Percentiles rank a stretch among this genome's conserved stretches.
These are phyloP conservation scores for Tetragonisca angustula DNA, from an alignment of 2,888 invertebrate genomes.

Conservation along the genomic window DNA sequence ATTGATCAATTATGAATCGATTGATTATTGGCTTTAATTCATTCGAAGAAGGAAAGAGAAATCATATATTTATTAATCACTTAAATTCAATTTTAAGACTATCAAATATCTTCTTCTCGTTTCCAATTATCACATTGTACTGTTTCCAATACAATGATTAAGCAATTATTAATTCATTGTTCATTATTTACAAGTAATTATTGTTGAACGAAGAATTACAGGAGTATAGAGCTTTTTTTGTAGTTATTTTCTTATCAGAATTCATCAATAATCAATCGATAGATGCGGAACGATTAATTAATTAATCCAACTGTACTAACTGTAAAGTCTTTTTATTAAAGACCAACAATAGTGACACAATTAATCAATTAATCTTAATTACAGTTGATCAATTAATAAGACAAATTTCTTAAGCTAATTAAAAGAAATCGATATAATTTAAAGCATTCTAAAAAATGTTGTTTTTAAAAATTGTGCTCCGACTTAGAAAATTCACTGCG, in stretches of 20 bases:
- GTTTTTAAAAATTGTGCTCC: slow-evolving; percentile 45
- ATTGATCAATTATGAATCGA: slow-evolving; percentile 34
- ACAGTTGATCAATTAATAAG: slow-evolving; percentile 26
- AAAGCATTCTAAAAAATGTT: slow-evolving; percentile 43
- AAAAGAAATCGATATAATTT: slow-evolving; percentile 25
- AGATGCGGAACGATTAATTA: slow-evolving; percentile 32
- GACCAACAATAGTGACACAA: slow-evolving; percentile 48
- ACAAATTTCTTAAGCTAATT: slow-evolving; percentile 28
- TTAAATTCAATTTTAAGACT: background rate
- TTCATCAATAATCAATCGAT: slow-evolving; percentile 19
- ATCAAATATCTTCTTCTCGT: background rate
- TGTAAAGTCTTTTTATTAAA: slow-evolving; percentile 42
- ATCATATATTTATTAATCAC: background rate
- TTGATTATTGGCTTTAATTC: slow-evolving; percentile 24
- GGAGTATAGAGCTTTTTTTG: background rate
- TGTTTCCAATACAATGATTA: background rate
- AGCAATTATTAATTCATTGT: background rate
- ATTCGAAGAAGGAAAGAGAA: background rate
- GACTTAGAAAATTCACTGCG: slow-evolving; percentile 45
- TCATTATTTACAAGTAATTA: slow-evolving; percentile 36
- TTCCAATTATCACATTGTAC: background rate
- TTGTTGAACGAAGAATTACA: background rate
- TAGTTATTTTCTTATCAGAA: background rate
- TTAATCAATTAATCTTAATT: slow-evolving; percentile 13
- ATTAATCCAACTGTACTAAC: slow-evolving; percentile 42